Evolutionary conservation across 1,140 invertebrate genomes (phyloP).

Genomic region (Drosophila sturtevanti): DNA sequence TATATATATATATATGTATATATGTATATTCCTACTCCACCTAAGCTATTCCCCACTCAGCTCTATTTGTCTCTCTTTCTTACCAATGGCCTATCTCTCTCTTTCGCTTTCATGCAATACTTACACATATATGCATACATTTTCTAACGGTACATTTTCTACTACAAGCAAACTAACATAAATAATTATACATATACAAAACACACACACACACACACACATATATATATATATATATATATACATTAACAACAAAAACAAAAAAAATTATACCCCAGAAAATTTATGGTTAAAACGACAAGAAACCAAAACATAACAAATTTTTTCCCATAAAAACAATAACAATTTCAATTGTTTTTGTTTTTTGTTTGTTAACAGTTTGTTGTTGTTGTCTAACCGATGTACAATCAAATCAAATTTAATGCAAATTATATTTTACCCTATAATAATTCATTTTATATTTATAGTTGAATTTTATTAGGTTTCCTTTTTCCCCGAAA

Average conservation of each 20-base stretch:
- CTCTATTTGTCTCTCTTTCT: slow-evolving; percentile 8
- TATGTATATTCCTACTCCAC: slow-evolving; percentile 16
- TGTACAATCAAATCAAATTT: slow-evolving; percentile 52
- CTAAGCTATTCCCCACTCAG: slow-evolving; percentile 32
- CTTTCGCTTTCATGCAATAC: slow-evolving; percentile 45
- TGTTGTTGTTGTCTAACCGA: slow-evolving; percentile 37
- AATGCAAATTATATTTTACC: slow-evolving; percentile 34
- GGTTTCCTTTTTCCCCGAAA: slow-evolving; percentile 5
- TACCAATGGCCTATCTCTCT: slow-evolving; percentile 29
- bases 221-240: no score
- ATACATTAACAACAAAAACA: slow-evolving; percentile 44
- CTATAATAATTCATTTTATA: slow-evolving; percentile 41
- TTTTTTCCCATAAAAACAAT: slow-evolving; percentile 32
- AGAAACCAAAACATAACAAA: slow-evolving; percentile 22
- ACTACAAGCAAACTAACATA: slow-evolving; percentile 38
- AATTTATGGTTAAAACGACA: slow-evolving; percentile 26
- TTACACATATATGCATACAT: slow-evolving; percentile 28
- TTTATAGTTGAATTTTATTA: slow-evolving; percentile 20
- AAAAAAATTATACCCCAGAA: slow-evolving; percentile 28
- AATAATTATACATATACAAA: slow-evolving; percentile 20
- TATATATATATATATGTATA: neutral
- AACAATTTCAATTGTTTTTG: slow-evolving; percentile 20
- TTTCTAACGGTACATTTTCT: slow-evolving; percentile 70
- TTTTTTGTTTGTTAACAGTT: slow-evolving; percentile 11
- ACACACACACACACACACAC: no score